A percentile compares a stretch with the other conserved stretches of the same genome.
phyloP scores from a whole-genome alignment of 2,797 vertebrate species.

The Meda fulgida region DNA sequence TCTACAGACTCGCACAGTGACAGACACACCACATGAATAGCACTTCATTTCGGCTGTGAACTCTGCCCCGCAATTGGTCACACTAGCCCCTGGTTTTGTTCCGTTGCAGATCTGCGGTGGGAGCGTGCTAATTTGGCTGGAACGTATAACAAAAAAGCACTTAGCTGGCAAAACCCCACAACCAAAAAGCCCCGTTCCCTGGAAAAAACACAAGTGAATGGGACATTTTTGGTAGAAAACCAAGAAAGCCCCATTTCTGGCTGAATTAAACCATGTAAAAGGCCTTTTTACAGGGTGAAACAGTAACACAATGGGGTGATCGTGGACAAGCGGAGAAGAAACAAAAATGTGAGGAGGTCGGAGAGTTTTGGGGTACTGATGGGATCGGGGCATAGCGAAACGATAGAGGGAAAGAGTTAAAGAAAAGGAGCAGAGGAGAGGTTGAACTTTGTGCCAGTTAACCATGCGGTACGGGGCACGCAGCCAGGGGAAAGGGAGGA shows the following conservation, averaged over 20 bases:
- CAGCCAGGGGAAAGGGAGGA: constrained; percentile 56
- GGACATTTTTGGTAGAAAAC: constrained; percentile 10
- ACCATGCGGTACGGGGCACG: constrained; percentile 51
- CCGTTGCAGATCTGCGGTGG: constrained; percentile 67
- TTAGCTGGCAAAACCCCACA: constrained; percentile 57
- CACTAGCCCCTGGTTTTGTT: constrained; percentile 75
- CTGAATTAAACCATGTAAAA: constrained; percentile 45
- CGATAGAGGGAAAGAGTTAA: constrained; percentile 46
- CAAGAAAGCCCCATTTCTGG: neutral
- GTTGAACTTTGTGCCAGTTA: constrained; percentile 62
- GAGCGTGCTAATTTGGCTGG: constrained; percentile 78
- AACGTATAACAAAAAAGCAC: constrained; percentile 69
- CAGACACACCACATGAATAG: constrained; percentile 76
- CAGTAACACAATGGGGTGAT: constrained; percentile 69
- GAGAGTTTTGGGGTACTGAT: constrained; percentile 69
- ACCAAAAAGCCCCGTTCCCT: constrained; percentile 2
- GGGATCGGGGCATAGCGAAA: constrained; percentile 63
- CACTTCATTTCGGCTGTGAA: constrained; percentile 78
- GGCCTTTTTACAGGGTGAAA: constrained; percentile 48
- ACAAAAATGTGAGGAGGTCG: constrained; percentile 61
- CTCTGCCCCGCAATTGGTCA: constrained; percentile 78
- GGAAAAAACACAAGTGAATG: constrained; percentile 15
- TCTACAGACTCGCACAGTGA: constrained; percentile 69
- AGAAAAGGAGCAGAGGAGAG: constrained; percentile 39
- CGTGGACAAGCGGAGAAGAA: constrained; percentile 45